Conservation (phyloP, 2,113 vertebrate genomes). For the Gallinago media region DNA sequence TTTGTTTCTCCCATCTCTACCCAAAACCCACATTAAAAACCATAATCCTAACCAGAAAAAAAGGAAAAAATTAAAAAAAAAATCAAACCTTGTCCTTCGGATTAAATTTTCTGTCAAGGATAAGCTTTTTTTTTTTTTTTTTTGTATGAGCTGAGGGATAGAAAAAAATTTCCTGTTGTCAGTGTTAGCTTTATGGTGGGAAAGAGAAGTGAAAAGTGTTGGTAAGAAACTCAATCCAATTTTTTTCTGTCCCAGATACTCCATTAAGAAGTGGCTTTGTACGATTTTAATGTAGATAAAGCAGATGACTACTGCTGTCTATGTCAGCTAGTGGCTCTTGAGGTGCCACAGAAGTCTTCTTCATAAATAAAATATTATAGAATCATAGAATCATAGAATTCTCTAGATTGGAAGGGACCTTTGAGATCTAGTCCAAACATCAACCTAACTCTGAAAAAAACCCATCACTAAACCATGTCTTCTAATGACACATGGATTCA, state of each 20-base stretch:
- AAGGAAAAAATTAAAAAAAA: background rate
- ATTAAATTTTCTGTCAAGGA: background rate
- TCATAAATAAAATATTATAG: background rate
- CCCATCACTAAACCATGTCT: background rate
- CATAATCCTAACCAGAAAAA: background rate
- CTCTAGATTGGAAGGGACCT: too few relatives aligned
- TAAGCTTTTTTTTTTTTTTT: background rate
- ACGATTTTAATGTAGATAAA: background rate
- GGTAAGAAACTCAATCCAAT: background rate
- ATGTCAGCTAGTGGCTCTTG: background rate
- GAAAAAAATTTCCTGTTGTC: background rate
- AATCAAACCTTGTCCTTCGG: accelerated
- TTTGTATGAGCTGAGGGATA: background rate
- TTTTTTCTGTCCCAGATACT: background rate
- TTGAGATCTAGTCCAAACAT: too few relatives aligned
- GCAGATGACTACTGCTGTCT: background rate
- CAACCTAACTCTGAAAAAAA: too few relatives aligned
- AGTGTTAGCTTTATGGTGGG: background rate
- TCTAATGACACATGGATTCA: accelerated
- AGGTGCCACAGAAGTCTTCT: background rate
- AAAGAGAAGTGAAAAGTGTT: background rate
- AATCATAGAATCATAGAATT: too few relatives aligned
- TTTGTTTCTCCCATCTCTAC: background rate
- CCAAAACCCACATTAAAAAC: background rate
- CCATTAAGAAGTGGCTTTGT: background rate